Percentiles rank a stretch among this genome's conserved stretches.
phyloP scores from a whole-genome alignment of 2,113 vertebrate species.

The Pseudopipra pipra region DNA sequence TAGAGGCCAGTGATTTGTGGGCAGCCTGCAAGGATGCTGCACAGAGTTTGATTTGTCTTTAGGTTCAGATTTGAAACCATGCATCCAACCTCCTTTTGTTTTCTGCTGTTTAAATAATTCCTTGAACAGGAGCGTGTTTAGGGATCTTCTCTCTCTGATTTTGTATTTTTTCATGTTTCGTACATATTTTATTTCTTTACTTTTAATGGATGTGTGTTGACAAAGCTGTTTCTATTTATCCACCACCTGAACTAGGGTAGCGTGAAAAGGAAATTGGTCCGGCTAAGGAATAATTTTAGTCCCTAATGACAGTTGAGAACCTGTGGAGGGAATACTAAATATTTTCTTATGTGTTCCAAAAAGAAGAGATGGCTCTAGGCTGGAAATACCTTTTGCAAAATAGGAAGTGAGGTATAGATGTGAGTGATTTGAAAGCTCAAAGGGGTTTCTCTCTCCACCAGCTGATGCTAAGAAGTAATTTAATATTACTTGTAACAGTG shows the following conservation, averaged over 20 bases:
- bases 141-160: neutral
- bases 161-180: neutral
- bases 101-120: neutral
- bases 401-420: neutral
- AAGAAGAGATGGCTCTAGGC: neutral
- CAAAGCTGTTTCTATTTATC: slow-evolving; percentile 51
- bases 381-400: neutral
- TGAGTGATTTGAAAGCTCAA: neutral
- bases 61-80: neutral
- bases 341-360: neutral
- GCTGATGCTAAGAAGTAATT: neutral
- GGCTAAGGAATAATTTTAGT: neutral
- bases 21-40: neutral
- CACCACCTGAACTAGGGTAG: neutral
- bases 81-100: neutral
- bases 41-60: neutral
- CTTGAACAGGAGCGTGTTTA: neutral
- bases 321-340: neutral
- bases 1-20: neutral
- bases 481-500: neutral
- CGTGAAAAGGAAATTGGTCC: slow-evolving; percentile 17
- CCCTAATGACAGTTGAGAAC: neutral
- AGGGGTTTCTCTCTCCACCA: neutral
- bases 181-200: neutral
- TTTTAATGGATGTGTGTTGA: neutral